A percentile compares a stretch with the other conserved stretches of the same genome.
Evolutionary conservation across 2,113 vertebrate genomes (phyloP).

Genomic region (Pomatorhinus ruficollis): DNA sequence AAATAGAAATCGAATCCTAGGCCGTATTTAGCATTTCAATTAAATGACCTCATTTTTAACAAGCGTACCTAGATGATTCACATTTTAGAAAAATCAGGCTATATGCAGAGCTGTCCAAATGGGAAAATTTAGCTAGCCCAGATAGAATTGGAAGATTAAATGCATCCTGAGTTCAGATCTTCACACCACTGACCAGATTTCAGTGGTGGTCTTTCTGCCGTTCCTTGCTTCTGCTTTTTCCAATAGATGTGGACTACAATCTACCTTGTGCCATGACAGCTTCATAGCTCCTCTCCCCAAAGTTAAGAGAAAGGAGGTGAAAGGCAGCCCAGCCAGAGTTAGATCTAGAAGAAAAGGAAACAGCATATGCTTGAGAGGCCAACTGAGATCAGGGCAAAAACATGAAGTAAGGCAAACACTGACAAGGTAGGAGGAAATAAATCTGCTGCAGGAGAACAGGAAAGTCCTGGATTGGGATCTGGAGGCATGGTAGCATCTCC

Average conservation of each 20-base stretch:
- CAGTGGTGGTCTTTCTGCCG: background rate
- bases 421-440: background rate
- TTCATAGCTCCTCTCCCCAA: background rate
- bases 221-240: background rate
- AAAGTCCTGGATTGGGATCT: background rate
- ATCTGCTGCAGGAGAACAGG: background rate
- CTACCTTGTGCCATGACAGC: background rate
- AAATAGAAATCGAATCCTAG: conserved; percentile 28
- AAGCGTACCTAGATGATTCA: conserved; percentile 36
- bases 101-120: background rate
- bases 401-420: background rate
- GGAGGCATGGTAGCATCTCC: background rate
- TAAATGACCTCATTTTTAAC: conserved; percentile 50
- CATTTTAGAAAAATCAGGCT: conserved; percentile 11
- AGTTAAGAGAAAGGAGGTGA: background rate
- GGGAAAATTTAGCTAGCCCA: background rate
- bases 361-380: background rate
- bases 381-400: background rate
- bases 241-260: background rate
- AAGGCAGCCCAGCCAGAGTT: background rate
- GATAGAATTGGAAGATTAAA: background rate
- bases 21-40: conserved; percentile 41
- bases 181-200: background rate
- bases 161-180: background rate
- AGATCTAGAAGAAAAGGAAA: background rate